Evolutionary conservation across 2,113 vertebrate genomes (phyloP), one percentile per base, ranked within the genome.

Genomic region (Saimiri boliviensis): DNA sequence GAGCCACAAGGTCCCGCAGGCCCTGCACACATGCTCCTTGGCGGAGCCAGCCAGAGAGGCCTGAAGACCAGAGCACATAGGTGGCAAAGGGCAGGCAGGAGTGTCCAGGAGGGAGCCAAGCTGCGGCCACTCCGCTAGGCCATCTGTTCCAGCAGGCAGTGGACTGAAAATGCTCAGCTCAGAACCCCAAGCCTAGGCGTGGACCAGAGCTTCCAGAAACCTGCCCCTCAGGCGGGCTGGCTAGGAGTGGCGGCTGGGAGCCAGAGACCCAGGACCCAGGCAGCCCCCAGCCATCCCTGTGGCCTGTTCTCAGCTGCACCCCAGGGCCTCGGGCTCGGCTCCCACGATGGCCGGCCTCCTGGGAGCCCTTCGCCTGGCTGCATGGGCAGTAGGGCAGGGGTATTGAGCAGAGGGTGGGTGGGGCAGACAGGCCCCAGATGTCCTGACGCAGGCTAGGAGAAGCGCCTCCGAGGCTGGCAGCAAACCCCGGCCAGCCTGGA

Each of bases 401-500:
- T 49, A 70, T 1, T 3, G 3, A 82, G 54, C 3, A 25, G 25
- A 30, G 54, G 20, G 12, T 20, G 8, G 27, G 11, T 71, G 8
- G 25, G n/a, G 2, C 32, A 8, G 42, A 27, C 19, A 94, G 81
- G 71, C 52, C 42, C 68, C 30, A 9, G 11, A 30, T 30, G 11
- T 87, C 79, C 71, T 49, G 77, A 16, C 5, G 13, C 12, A 82
- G 80, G 30, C 80, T 81, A 23, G 20, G 37, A 93, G 86, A 90
- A 89, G 70, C 0, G 5, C 45, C n/a, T 95, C 56, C 35, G 27
- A 30, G 56, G 49, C 71, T 56, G 76, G 86, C 88, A 92, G 79
- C 71, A 95, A 92, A 68, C 4, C 85, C 85, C 5, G 8, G 71
- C 82, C 85, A 80, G 76, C 70, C 81, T 96, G 84, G 70, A 82